These are phyloP conservation scores for Caenorhabditis japonica DNA, from an alignment of 2,888 invertebrate species.

Conservation along the genomic window DNA sequence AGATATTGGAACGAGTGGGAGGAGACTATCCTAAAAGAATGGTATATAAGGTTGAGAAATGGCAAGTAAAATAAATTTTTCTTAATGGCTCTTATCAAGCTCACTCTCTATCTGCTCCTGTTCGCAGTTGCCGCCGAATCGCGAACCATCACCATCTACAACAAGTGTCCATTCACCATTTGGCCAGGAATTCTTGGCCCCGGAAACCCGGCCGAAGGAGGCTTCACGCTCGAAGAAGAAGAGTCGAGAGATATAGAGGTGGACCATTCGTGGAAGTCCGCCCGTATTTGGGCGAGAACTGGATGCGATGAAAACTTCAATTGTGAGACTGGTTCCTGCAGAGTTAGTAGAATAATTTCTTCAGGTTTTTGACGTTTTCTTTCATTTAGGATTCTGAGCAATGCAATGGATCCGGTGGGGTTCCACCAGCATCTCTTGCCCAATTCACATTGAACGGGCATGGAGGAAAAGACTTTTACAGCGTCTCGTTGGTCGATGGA, in stretches of 20 bases:
- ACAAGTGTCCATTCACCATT: too few relatives aligned
- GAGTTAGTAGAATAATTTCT: constrained; percentile 4
- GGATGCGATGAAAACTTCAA: constrained; percentile 20
- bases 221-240: constrained; percentile 18
- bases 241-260: constrained; percentile 3
- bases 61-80: too few relatives aligned
- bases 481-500: constrained; percentile 80
- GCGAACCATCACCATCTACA: too few relatives aligned
- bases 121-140: too few relatives aligned
- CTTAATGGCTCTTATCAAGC: too few relatives aligned
- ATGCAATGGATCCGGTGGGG: constrained; percentile 79
- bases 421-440: constrained; percentile 78
- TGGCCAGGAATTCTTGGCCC: constrained; percentile 28
- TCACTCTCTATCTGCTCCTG: too few relatives aligned
- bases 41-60: too few relatives aligned
- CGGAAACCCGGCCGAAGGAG: constrained; percentile 26
- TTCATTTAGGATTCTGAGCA: constrained; percentile 52
- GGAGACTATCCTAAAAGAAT: too few relatives aligned
- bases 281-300: constrained; percentile 32
- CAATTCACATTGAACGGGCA: constrained; percentile 79
- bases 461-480: constrained; percentile 79
- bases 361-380: not conserved
- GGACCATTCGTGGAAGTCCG: constrained; percentile 21
- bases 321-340: constrained; percentile 15
- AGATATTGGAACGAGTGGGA: too few relatives aligned